Conservation (phyloP, 2,797 vertebrate species). For the Trachurus trachurus region DNA sequence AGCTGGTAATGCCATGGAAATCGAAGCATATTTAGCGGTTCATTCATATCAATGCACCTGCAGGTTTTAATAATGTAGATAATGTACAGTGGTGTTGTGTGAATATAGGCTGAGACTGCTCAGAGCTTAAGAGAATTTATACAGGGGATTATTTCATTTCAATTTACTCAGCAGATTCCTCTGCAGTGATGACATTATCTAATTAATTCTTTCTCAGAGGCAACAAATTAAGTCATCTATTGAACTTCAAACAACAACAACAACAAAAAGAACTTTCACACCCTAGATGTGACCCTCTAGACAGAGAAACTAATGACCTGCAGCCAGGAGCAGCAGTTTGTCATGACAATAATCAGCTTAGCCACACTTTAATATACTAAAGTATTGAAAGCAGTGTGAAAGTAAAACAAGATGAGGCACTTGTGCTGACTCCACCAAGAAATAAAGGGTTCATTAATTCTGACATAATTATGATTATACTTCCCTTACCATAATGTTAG, state of each 20-base stretch:
- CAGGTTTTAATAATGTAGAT: constrained; percentile 12
- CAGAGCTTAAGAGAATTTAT: constrained; percentile 16
- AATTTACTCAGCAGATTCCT: constrained; percentile 46
- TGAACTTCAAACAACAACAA: constrained; percentile 43
- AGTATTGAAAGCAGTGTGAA: constrained; percentile 45
- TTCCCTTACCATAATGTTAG: constrained; percentile 43
- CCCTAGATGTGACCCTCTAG: constrained; percentile 44
- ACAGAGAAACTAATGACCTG: constrained; percentile 55
- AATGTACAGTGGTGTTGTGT: not conserved
- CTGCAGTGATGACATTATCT: constrained; percentile 47
- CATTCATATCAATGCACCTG: constrained; percentile 26
- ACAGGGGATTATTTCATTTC: constrained; percentile 52
- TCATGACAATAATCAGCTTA: constrained; percentile 53
- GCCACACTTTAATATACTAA: constrained; percentile 41
- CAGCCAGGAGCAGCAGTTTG: constrained; percentile 44
- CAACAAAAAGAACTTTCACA: constrained; percentile 31
- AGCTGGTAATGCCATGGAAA: constrained; percentile 48
- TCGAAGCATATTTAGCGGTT: constrained; percentile 23
- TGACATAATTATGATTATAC: constrained; percentile 45
- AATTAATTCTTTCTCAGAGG: constrained; percentile 56
- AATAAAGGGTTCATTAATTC: constrained; percentile 53
- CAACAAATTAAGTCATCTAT: constrained; percentile 56
- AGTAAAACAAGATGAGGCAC: constrained; percentile 40
- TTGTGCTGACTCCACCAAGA: constrained; percentile 31
- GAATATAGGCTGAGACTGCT: constrained; percentile 1